Evolutionary conservation across 2,113 vertebrate genomes (phyloP).

Genomic region (Athene cunicularia): DNA sequence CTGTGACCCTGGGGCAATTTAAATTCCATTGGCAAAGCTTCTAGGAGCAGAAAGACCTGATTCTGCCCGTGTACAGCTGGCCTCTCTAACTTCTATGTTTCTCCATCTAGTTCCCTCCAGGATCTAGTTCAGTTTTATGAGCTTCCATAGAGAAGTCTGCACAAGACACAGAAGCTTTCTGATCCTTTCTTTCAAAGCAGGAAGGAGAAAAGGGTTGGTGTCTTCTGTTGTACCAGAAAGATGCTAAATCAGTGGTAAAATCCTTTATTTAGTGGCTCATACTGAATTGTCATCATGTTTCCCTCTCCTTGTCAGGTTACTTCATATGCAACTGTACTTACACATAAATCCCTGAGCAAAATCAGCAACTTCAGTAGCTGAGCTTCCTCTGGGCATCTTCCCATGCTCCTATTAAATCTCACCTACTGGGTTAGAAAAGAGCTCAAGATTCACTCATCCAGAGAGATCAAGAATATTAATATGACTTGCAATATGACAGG

Average conservation of each 20-base stretch:
- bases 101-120: neutral
- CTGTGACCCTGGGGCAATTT: neutral
- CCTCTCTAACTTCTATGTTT: neutral
- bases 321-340: neutral
- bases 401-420: neutral
- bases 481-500: neutral
- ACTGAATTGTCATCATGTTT: neutral
- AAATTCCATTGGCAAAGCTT: conserved; percentile 24
- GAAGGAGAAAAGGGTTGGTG: neutral
- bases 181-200: neutral
- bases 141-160: neutral
- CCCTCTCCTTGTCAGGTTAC: neutral
- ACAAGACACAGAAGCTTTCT: neutral
- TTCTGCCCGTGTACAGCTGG: neutral
- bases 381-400: neutral
- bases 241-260: neutral
- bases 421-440: neutral
- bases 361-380: neutral
- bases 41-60: neutral
- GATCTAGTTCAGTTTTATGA: neutral
- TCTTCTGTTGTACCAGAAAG: neutral
- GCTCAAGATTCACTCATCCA: neutral
- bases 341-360: neutral
- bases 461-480: neutral
- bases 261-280: neutral